phyloP scores from a whole-genome alignment of 2,888 invertebrate species.

The Escarpia spicata region DNA sequence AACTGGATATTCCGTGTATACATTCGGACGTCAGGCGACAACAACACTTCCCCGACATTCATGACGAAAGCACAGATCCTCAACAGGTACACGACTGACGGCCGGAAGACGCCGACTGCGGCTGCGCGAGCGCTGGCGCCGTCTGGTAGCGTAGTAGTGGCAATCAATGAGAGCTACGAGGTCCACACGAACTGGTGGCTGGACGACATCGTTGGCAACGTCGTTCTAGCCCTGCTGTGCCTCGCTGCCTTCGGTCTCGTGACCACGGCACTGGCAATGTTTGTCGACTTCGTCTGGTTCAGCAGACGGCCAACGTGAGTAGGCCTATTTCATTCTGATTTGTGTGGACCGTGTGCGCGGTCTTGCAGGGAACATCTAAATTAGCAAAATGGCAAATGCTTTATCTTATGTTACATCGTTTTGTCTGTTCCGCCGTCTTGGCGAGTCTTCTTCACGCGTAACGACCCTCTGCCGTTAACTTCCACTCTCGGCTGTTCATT shows the following conservation, averaged over 20 bases:
- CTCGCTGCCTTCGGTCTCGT: slow-evolving; percentile 21
- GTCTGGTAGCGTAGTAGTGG: slow-evolving; percentile 17
- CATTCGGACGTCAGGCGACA: not conserved
- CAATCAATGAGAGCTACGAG: slow-evolving; percentile 24
- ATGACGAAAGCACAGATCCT: slow-evolving; percentile 9
- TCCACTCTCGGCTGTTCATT: too few relatives aligned
- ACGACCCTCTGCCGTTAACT: too few relatives aligned
- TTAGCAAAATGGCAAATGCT: too few relatives aligned
- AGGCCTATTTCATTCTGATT: not conserved
- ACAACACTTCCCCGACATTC: not conserved
- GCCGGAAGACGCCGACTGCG: slow-evolving; percentile 19
- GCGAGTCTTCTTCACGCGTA: too few relatives aligned
- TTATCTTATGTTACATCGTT: too few relatives aligned
- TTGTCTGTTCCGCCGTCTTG: too few relatives aligned
- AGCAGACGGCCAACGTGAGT: slow-evolving; percentile 10
- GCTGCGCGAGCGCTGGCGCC: slow-evolving; percentile 18
- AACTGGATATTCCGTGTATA: slow-evolving; percentile 20
- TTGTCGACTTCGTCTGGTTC: slow-evolving; percentile 9
- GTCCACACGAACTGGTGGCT: slow-evolving; percentile 18
- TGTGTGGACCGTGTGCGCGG: too few relatives aligned
- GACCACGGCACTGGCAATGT: not conserved
- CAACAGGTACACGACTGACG: slow-evolving; percentile 22
- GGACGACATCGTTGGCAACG: slow-evolving; percentile 23
- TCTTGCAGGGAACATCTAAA: too few relatives aligned
- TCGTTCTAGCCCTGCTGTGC: slow-evolving; percentile 22